Conservation (phyloP, 2,113 vertebrate species). For the Silurus meridionalis region DNA sequence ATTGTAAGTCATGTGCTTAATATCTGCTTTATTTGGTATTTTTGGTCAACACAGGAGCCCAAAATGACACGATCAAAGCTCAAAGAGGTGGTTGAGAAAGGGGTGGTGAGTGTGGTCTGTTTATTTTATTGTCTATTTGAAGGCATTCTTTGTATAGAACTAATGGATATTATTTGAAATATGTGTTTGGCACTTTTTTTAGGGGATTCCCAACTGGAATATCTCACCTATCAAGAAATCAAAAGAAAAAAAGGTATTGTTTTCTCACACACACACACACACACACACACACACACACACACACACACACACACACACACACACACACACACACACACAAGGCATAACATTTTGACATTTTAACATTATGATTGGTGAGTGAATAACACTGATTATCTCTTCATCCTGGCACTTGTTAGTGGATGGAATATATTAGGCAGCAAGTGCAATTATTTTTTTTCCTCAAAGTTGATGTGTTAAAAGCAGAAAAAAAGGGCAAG, state of each 20-base stretch:
- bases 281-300: too few relatives aligned
- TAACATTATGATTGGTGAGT: too few relatives aligned
- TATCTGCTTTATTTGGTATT: neutral
- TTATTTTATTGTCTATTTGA: neutral
- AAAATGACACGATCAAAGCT: constrained; percentile 98
- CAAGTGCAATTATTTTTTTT: too few relatives aligned
- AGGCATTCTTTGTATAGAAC: neutral
- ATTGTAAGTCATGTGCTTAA: neutral
- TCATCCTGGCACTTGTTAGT: too few relatives aligned
- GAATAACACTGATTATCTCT: too few relatives aligned
- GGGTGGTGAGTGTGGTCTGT: constrained; percentile 77
- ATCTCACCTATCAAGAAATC: constrained; percentile 85
- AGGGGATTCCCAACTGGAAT: constrained; percentile 85
- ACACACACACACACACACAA: too few relatives aligned
- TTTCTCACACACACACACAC: neutral
- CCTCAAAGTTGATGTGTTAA: too few relatives aligned
- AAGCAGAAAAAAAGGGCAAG: too few relatives aligned
- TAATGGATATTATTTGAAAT: neutral
- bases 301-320: too few relatives aligned
- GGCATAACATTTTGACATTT: too few relatives aligned
- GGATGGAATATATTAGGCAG: too few relatives aligned
- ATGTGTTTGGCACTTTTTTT: constrained; percentile 6
- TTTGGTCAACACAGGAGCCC: constrained; percentile 79
- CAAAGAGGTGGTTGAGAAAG: constrained; percentile 88
- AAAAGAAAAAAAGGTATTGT: constrained; percentile 76